Evolutionary conservation across 2,113 vertebrate genomes (phyloP), one percentile per base, ranked within the genome.

Genomic region (Sander vitreus): DNA sequence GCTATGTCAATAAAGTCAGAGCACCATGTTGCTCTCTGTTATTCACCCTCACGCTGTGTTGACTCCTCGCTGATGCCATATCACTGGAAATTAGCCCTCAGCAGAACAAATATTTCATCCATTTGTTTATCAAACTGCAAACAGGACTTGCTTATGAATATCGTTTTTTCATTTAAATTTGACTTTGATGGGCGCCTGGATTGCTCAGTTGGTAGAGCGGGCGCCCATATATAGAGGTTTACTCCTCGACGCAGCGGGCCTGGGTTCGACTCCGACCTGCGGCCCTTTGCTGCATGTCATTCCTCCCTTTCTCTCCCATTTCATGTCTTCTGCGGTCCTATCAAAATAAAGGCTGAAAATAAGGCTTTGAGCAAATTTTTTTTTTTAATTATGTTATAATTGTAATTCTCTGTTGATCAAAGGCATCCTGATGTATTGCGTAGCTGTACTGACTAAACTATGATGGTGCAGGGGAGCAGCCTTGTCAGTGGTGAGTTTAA

Each of bases 1-100:
- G 84, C 66, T 83, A 70, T 73, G 87, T 88, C 85, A 83, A 73
- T 85, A 91, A 81, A 71, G 74, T 72, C 21, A 16, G 19, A 80
- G 64, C 57, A 15, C 48, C 85, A 80, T 88, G 69, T 84, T 63
- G 86, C 72, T 83, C 81, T 85, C 39, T 84, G 85, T 90, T 90
- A 81, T 74, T 84, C 71, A n/a, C 73, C 72, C 85, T 53, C 84
- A 78, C 5, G 54, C 81, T 76, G 84, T 14, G 79, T 45, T 18
- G 53, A 45, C 60, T 79, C 64, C 33, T 66, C 50, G 4, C 58
- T 45, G 69, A 75, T 57, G 70, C 25, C n/a, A 63, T 23, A 73
- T 81, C 48, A 54, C 68, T 53, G 21, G 48, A 36, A 54, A 62
- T 76, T 62, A 82, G 65, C 70, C 54, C 59, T 74, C 73, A 63